A percentile compares a stretch with the other conserved stretches of the same genome.
phyloP scores from a whole-genome alignment of 2,797 vertebrate species.

The Microtus agrestis region DNA sequence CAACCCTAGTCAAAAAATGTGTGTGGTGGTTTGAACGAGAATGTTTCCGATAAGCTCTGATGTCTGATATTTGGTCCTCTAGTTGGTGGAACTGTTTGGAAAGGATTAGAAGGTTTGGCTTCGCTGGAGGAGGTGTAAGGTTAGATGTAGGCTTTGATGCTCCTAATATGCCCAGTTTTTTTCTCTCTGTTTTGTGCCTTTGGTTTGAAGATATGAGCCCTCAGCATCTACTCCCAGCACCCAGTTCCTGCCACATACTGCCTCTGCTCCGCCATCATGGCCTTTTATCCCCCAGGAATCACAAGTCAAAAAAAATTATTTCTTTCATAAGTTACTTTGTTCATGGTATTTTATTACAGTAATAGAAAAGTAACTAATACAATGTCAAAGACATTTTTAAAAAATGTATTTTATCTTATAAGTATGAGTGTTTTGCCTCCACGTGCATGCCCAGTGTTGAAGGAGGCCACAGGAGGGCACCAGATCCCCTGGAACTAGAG shows the following conservation, averaged over 20 bases:
- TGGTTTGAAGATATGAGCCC: neutral
- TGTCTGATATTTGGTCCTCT: neutral
- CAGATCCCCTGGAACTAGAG: neutral
- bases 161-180: neutral
- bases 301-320: neutral
- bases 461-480: neutral
- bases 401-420: neutral
- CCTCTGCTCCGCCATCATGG: neutral
- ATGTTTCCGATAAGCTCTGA: neutral
- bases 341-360: neutral
- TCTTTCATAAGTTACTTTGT: neutral
- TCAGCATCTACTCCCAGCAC: neutral
- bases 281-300: neutral
- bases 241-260: no score
- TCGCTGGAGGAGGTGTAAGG: neutral
- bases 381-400: neutral
- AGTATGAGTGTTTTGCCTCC: neutral
- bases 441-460: no score
- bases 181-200: neutral
- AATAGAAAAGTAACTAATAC: neutral
- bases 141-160: neutral
- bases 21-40: neutral
- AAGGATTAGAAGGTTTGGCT: neutral
- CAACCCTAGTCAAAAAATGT: neutral
- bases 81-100: neutral